phyloP scores from a whole-genome alignment of 1,140 invertebrate species.

The Drosophila sproati region DNA sequence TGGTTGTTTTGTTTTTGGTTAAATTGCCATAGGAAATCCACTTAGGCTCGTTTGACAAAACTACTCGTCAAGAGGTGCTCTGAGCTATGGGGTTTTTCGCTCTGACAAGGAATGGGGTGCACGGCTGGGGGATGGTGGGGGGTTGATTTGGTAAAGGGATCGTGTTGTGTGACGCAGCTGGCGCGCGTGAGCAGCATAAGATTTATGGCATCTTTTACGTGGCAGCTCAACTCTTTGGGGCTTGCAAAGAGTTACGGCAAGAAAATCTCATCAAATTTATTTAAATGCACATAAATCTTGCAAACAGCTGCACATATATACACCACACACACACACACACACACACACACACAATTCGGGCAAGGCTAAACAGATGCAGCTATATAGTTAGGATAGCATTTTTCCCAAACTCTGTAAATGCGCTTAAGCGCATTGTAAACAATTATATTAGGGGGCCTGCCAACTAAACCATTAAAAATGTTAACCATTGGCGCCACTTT shows the following conservation, averaged over 20 bases:
- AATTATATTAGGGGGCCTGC: conserved; percentile 43
- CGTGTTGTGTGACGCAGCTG: conserved; percentile 26
- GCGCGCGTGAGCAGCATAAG: conserved; percentile 60
- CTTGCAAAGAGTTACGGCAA: conserved; percentile 45
- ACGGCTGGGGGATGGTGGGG: not conserved
- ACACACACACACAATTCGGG: not conserved
- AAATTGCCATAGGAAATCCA: conserved; percentile 66
- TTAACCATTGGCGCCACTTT: conserved; percentile 81
- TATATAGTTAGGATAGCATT: conserved; percentile 15
- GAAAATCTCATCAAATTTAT: conserved; percentile 81
- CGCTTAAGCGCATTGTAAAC: conserved; percentile 56
- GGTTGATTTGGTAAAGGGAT: conserved; percentile 8
- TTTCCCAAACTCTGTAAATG: conserved; percentile 9
- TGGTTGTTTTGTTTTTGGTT: conserved; percentile 13
- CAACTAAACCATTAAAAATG: conserved; percentile 63
- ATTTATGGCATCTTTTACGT: conserved; percentile 80
- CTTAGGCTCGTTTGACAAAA: conserved; percentile 81
- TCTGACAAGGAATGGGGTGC: not conserved
- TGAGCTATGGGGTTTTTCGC: not conserved
- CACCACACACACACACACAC: not conserved
- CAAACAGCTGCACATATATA: conserved; percentile 58
- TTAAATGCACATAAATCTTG: conserved; percentile 80
- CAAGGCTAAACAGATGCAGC: conserved; percentile 11
- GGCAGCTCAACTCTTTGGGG: conserved; percentile 65
- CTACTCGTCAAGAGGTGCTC: conserved; percentile 52